Percentiles rank a stretch among this genome's conserved stretches.
Conservation (phyloP, 2,113 vertebrate genomes). For the Lontra canadensis region DNA sequence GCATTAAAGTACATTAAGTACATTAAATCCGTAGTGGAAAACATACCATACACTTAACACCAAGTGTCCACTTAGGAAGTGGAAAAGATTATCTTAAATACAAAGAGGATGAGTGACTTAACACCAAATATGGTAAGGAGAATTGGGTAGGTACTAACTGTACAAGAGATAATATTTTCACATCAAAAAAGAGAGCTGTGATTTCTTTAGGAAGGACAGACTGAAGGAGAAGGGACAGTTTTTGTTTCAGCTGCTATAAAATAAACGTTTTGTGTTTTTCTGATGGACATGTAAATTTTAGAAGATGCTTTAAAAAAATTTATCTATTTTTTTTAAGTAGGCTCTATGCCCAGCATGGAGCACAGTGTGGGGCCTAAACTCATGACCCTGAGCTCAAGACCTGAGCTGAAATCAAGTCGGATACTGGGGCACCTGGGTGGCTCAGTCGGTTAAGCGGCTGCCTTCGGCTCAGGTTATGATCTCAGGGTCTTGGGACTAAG, state of each 20-base stretch:
- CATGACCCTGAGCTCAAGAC: not conserved
- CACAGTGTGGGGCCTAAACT: not conserved
- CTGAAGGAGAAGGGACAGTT: not conserved
- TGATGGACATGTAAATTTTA: not conserved
- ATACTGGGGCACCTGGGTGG: not conserved
- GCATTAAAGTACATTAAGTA: too few species aligned
- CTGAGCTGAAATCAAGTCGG: not conserved
- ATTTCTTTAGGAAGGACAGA: not conserved
- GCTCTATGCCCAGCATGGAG: not conserved
- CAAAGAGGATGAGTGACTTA: not conserved
- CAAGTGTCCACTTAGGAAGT: not conserved
- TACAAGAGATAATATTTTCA: not conserved
- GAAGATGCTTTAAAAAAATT: not conserved
- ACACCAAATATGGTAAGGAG: not conserved
- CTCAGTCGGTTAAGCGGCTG: too few species aligned
- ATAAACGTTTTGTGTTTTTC: not conserved
- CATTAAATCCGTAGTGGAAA: not conserved
- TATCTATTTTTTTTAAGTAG: not conserved
- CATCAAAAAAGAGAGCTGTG: not conserved
- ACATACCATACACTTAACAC: not conserved
- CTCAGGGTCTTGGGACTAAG: too few species aligned
- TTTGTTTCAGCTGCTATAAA: not conserved
- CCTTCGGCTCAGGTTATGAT: too few species aligned
- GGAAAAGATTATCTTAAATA: not conserved
- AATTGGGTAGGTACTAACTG: not conserved